A percentile compares a stretch with the other conserved stretches of the same genome.
Conservation (phyloP, 1,140 invertebrate genomes). For the Parapsyche elsis region DNA sequence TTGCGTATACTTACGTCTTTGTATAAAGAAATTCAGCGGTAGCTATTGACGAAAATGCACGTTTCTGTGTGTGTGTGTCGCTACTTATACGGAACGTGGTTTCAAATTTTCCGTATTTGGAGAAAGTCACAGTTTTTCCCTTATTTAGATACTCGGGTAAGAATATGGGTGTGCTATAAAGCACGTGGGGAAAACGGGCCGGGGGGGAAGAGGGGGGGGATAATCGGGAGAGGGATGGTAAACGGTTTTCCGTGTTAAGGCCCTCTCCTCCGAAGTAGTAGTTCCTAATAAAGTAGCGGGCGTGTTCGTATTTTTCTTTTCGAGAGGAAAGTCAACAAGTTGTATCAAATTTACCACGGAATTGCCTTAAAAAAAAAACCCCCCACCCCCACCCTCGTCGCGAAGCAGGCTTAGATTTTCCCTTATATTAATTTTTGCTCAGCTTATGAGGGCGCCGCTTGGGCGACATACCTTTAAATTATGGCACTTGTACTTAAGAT, state of each 20-base stretch:
- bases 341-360: constrained; percentile 46
- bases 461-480: background rate
- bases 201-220: constrained; percentile 16
- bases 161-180: constrained; percentile 35
- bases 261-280: constrained; percentile 40
- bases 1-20: too few relatives aligned
- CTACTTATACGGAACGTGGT: background rate
- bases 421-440: constrained; percentile 39
- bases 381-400: background rate
- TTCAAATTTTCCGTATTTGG: constrained; percentile 22
- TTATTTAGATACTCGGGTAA: constrained; percentile 31
- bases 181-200: constrained; percentile 20
- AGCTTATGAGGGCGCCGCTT: background rate
- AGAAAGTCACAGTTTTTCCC: constrained; percentile 34
- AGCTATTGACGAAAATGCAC: background rate
- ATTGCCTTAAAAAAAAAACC: constrained; percentile 40
- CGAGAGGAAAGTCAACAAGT: constrained; percentile 54
- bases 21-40: too few relatives aligned
- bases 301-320: constrained; percentile 49
- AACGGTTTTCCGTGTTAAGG: constrained; percentile 53
- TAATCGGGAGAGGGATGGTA: constrained; percentile 50
- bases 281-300: constrained; percentile 52
- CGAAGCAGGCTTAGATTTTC: constrained; percentile 24
- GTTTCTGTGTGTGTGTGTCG: background rate
- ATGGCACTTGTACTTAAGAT: background rate